Conservation (phyloP, 2,797 vertebrate species). For the Dicrostonyx torquatus region DNA sequence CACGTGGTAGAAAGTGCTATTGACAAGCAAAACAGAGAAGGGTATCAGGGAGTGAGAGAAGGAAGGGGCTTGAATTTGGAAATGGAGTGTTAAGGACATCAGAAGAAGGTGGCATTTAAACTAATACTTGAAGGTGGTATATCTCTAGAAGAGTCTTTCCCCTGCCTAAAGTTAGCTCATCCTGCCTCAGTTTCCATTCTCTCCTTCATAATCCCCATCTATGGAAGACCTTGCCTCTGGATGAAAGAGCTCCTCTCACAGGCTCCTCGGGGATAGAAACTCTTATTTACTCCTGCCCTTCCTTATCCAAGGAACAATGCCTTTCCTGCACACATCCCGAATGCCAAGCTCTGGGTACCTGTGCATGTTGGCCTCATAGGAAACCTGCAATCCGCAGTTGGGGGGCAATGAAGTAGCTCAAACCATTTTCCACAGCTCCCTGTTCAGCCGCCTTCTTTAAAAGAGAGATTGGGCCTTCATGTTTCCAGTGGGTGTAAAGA, state of each 20-base stretch:
- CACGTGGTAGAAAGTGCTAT: background rate
- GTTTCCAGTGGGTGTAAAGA: background rate
- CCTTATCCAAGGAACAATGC: background rate
- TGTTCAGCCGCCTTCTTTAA: slow-evolving; percentile 1
- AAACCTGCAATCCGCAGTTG: background rate
- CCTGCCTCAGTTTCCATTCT: background rate
- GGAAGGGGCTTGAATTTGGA: background rate
- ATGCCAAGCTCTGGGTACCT: background rate
- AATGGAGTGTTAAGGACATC: background rate
- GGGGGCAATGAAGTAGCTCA: background rate
- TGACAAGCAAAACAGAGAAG: background rate
- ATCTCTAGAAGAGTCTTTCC: background rate
- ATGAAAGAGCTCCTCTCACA: background rate
- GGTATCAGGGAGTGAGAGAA: background rate
- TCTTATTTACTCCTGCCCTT: background rate
- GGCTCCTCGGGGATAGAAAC: background rate
- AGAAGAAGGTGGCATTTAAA: background rate
- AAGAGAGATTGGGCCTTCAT: background rate
- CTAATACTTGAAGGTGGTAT: background rate
- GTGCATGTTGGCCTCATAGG: background rate
- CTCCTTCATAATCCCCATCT: background rate
- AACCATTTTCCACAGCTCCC: background rate
- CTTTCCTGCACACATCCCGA: background rate
- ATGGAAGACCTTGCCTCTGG: background rate
- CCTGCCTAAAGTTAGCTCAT: background rate